These are phyloP conservation scores for Varecia variegata DNA, from an alignment of 2,797 vertebrate genomes.

Conservation along the genomic window DNA sequence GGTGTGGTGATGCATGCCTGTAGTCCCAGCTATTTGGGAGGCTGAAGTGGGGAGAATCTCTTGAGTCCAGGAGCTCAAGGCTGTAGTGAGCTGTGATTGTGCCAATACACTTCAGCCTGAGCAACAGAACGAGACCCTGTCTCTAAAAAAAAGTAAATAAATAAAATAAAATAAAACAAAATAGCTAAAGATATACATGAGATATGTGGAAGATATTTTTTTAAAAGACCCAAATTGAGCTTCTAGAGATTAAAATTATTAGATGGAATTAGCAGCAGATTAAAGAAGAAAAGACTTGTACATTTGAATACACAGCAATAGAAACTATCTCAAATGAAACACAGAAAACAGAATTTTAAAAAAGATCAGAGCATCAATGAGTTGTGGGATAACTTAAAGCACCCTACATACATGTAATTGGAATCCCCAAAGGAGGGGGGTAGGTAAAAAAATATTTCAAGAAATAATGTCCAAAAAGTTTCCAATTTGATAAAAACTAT, in stretches of 20 bases:
- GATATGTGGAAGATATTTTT: not conserved
- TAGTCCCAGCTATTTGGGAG: too few relatives aligned
- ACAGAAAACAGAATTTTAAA: not conserved
- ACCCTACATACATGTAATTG: not conserved
- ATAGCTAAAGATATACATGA: too few relatives aligned
- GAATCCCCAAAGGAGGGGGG: not conserved
- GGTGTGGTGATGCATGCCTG: too few relatives aligned
- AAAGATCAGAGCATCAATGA: not conserved
- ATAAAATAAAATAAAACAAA: too few relatives aligned
- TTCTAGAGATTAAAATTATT: not conserved
- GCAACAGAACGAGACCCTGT: too few relatives aligned
- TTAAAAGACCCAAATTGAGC: not conserved
- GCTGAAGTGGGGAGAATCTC: too few relatives aligned
- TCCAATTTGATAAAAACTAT: not conserved
- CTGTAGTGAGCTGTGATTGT: too few relatives aligned
- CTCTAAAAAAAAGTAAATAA: too few relatives aligned
- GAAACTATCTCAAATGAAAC: conserved; percentile 3
- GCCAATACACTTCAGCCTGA: too few relatives aligned
- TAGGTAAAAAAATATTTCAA: not conserved
- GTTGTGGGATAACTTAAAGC: not conserved
- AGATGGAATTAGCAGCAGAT: not conserved
- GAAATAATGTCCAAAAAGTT: not conserved
- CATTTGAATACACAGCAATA: not conserved
- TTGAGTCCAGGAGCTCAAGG: too few relatives aligned
- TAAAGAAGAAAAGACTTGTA: not conserved